Conservation (phyloP, 2,113 vertebrate genomes). For the Psilopogon haemacephalus region DNA sequence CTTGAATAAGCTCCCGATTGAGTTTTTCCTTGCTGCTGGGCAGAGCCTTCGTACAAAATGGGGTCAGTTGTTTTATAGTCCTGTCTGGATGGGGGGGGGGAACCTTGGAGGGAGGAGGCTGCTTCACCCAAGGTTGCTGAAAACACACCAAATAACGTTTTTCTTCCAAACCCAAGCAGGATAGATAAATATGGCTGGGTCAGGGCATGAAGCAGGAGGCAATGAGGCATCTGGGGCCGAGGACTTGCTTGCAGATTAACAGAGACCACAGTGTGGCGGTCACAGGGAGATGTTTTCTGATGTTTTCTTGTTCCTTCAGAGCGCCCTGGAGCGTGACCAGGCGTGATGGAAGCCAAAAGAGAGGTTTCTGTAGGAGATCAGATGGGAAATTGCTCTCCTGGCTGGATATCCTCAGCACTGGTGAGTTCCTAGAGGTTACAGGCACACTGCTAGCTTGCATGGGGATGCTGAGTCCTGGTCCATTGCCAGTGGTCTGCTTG, state of each 20-base stretch:
- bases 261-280: accelerated
- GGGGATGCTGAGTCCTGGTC: neutral
- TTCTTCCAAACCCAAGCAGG: neutral
- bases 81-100: neutral
- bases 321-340: neutral
- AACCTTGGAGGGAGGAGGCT: neutral
- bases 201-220: neutral
- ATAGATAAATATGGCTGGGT: neutral
- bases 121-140: neutral
- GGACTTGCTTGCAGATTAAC: neutral
- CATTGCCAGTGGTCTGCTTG: neutral
- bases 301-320: neutral
- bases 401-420: neutral
- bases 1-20: constrained; percentile 34
- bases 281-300: neutral
- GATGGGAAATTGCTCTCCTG: neutral
- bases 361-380: neutral
- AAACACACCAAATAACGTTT: neutral
- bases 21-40: constrained; percentile 15
- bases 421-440: neutral
- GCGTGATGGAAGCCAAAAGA: neutral
- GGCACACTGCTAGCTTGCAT: neutral
- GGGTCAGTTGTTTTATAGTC: constrained; percentile 21
- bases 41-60: neutral
- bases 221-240: neutral